phyloP scores from a whole-genome alignment of 1,140 invertebrate genomes.

The Drosophila sp. region DNA sequence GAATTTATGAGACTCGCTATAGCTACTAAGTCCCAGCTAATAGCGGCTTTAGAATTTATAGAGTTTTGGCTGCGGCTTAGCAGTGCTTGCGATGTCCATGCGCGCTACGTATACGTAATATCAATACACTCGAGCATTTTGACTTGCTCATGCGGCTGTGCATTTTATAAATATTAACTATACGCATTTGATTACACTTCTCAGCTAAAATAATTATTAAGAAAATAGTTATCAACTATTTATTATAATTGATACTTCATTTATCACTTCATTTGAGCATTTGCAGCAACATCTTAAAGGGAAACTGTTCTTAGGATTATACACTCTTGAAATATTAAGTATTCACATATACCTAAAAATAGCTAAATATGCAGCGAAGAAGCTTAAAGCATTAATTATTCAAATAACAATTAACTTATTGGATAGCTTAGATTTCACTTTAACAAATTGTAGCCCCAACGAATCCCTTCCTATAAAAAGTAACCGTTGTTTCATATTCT shows the following conservation, averaged over 20 bases:
- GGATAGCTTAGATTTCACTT: neutral
- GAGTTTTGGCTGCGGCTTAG: slow-evolving; percentile 65
- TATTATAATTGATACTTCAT: too few relatives aligned
- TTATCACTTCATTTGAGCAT: too few relatives aligned
- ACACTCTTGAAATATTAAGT: too few relatives aligned
- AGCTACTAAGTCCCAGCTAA: slow-evolving; percentile 73
- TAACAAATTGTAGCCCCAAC: neutral
- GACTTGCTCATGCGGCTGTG: slow-evolving; percentile 2
- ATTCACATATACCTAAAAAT: neutral
- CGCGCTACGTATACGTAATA: slow-evolving; percentile 55
- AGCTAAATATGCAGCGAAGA: neutral
- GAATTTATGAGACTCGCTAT: slow-evolving; percentile 49
- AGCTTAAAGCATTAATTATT: neutral
- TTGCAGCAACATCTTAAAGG: too few relatives aligned
- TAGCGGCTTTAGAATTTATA: slow-evolving; percentile 82
- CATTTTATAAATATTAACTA: too few relatives aligned
- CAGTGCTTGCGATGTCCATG: slow-evolving; percentile 52
- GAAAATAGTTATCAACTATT: too few relatives aligned
- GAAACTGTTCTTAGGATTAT: too few relatives aligned
- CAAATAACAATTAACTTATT: neutral
- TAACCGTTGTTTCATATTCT: neutral
- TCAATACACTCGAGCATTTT: slow-evolving; percentile 44
- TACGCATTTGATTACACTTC: too few relatives aligned
- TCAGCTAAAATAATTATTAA: too few relatives aligned
- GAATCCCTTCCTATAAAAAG: neutral